phyloP scores from a whole-genome alignment of 2,797 vertebrate genomes.

The Sebastes miniatus region DNA sequence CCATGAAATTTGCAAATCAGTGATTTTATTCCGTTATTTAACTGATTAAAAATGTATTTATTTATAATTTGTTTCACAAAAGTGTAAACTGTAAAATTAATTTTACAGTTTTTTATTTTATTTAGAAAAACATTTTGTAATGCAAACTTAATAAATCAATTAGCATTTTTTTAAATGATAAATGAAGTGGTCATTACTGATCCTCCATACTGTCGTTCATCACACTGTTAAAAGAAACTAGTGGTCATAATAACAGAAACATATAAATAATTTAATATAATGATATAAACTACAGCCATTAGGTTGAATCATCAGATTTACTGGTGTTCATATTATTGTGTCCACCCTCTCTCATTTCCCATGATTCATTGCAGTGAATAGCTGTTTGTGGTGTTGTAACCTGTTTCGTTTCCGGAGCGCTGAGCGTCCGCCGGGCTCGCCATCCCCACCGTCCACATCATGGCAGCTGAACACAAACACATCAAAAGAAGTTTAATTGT shows the following conservation, averaged over 20 bases:
- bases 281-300: neutral
- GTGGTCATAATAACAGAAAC: too few relatives aligned
- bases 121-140: neutral
- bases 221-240: neutral
- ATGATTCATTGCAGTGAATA: neutral
- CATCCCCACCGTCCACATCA: conserved; percentile 97
- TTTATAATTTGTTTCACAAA: neutral
- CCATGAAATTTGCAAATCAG: neutral
- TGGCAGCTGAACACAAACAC: conserved; percentile 84
- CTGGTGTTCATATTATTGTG: neutral
- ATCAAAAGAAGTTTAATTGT: too few relatives aligned
- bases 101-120: neutral
- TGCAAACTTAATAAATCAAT: neutral
- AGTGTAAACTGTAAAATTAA: neutral
- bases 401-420: conserved; percentile 61
- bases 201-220: neutral
- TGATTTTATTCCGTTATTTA: neutral
- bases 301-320: neutral
- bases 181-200: neutral
- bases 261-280: neutral
- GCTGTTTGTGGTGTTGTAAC: conserved; percentile 40
- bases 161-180: neutral
- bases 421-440: conserved; percentile 77
- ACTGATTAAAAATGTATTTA: neutral
- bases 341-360: neutral